Conservation (phyloP, 2,797 vertebrate species). For the Synaphobranchus kaupii region DNA sequence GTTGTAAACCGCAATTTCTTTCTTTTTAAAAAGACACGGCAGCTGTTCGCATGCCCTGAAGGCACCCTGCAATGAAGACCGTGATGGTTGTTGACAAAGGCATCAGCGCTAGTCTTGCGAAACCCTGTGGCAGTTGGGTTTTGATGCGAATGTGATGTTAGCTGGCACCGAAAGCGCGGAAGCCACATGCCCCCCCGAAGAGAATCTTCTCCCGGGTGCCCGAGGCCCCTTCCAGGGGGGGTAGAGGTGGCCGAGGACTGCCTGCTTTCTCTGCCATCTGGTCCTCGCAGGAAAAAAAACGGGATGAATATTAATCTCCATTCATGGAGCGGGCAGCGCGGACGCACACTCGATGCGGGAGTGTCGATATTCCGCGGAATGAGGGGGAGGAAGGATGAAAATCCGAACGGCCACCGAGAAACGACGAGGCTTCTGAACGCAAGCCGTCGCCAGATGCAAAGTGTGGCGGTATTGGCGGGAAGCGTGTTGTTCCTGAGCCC, state of each 20-base stretch:
- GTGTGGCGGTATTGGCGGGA: background rate
- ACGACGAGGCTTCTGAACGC: background rate
- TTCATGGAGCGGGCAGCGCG: background rate
- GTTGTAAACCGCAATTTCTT: background rate
- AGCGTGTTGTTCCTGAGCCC: background rate
- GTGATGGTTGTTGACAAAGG: background rate
- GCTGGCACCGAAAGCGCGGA: background rate
- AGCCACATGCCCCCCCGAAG: slow-evolving; percentile 9
- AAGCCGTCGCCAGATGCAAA: too few relatives aligned
- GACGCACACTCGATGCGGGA: background rate
- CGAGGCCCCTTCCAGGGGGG: background rate
- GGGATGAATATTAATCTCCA: slow-evolving; percentile 15
- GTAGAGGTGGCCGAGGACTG: background rate
- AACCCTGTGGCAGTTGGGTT: background rate
- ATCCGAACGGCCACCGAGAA: background rate
- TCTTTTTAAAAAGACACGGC: too few relatives aligned
- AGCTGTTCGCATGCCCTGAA: too few relatives aligned
- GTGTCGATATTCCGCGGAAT: background rate
- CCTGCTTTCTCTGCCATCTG: slow-evolving; percentile 27
- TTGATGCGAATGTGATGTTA: slow-evolving; percentile 19
- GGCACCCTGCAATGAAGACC: too few relatives aligned
- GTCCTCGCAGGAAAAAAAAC: slow-evolving; percentile 23
- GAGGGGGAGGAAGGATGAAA: background rate
- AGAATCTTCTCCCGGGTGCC: background rate
- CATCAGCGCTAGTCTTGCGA: background rate